These are phyloP conservation scores for Gerris lacustris DNA, from an alignment of 2,888 invertebrate genomes.

Conservation along the genomic window DNA sequence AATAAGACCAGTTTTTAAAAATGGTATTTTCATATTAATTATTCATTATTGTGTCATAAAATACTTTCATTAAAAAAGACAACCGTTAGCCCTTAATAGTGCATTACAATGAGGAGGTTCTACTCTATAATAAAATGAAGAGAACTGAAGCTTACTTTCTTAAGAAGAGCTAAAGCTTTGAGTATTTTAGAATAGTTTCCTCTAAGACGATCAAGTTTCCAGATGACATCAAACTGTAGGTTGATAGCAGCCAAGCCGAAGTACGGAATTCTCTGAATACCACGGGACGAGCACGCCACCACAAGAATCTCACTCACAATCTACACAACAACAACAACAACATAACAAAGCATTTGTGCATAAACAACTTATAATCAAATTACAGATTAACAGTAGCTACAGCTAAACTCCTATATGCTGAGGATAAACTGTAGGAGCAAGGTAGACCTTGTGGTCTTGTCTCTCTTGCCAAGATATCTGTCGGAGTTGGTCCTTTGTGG, in stretches of 20 bases:
- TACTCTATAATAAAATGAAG: background rate
- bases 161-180: background rate
- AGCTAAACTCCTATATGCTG: background rate
- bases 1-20: too few relatives aligned
- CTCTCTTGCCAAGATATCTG: too few relatives aligned
- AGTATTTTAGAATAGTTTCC: background rate
- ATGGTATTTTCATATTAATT: too few relatives aligned
- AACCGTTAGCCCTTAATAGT: too few relatives aligned
- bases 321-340: background rate
- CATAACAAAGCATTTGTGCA: background rate
- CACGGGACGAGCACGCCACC: background rate
- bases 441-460: too few relatives aligned
- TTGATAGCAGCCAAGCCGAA: conserved; percentile 4
- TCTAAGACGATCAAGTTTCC: background rate
- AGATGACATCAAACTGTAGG: background rate
- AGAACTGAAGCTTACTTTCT: background rate
- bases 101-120: background rate
- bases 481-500: too few relatives aligned
- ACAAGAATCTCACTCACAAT: background rate
- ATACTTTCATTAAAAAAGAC: too few relatives aligned
- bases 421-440: too few relatives aligned
- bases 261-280: background rate
- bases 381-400: background rate
- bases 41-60: too few relatives aligned
- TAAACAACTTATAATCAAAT: background rate